Base-by-base conservation (phyloP, 2,888 invertebrate genomes). In the Cephus runcator region DNA sequence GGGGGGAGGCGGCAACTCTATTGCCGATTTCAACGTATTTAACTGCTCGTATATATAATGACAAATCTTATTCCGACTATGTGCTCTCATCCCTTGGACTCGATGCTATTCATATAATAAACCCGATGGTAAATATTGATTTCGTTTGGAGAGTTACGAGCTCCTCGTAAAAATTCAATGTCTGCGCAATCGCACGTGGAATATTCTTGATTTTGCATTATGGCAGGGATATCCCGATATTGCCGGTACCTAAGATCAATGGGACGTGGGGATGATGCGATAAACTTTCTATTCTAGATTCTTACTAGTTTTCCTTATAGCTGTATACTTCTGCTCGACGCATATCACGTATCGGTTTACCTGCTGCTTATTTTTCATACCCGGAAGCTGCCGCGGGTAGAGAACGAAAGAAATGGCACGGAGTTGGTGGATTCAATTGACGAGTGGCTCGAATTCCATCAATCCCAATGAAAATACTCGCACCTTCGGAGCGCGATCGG, bases 21-120 rank as follows among this genome's bases (percentile, higher is more conserved):
- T 30, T 31, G 71, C 34, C 34, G 31, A 71, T 71, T 71, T 71
- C 34, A 71, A 71, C 71, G 71, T 71, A 71, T 71, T 71, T 71
- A 71, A 71, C 71, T 71, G 71, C 30, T 33, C 71, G 23, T 56
- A 56, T 56, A 71, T 33, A 71, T 71, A 71, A 71, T 34, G 31
- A 34, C 30, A 71, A 71, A 71, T 71, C 71, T 34, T 31, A 71
- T 33, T 71, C 71, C 30, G 71, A 30, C 71, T 33, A 71, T 71
- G 33, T 15, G 40, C 40, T 40, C 40, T 40, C 56, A 23, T 56
- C 56, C 23, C 23, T 56, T 23, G 56, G 56, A 56, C 56, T 56
- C 56, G 56, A 56, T 56, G 56, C 56, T 56, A 56, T 56, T 56
- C 56, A 56, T 56, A 56, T 56, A 56, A 56, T 56, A 56, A 56